Base-by-base conservation (phyloP, 2,888 invertebrate species). In the Diogma glabrata region DNA sequence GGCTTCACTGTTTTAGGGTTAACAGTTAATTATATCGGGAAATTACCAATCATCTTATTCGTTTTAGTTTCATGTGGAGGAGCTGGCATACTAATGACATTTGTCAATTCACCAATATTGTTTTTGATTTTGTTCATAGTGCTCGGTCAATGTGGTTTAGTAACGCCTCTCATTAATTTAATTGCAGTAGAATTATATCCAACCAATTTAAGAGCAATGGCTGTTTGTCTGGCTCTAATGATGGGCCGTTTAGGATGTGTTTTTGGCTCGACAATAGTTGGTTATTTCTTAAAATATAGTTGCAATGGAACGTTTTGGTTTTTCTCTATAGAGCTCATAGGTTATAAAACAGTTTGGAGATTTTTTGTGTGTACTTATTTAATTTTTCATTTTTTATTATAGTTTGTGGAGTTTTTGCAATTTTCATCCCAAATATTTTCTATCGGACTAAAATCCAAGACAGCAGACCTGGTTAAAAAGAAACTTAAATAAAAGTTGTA, bases 211-310 rank as follows among this genome's bases (percentile, higher is more conserved):
- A 63, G 75, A 57, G 75, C 70, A 16, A 75, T 74, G 73, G 75
- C 74, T 14, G 60, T 75, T 48, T 73, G 74, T 26, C 69, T 75
- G 51, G 72, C 74, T 0, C 58, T 75, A 4, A 74, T 75, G 73
- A 69, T 72, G 60, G 75, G 75, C n/a, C 65, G 75, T 30, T 52
- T 63, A 33, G 75, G 75, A 1, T 73, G 73, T 46, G 70, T 74
- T 50, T 64, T 68, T 16, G 75, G 75, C 3, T 69, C 72, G 2
- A 72, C 73, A 57, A 55, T 71, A 20, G 61, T 69, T 5, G 75
- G 74, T 7, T 60, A 64, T 8, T 56, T 75, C 3, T 62, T 75
- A 22, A 70, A 71, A 49, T 63, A 66, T 53, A 59, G 69, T 45
- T 75, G 75, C 56, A 66, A 70, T 55, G 66, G 64, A 28, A 63